Percentiles rank a stretch among this genome's conserved stretches.
phyloP scores from a whole-genome alignment of 2,113 vertebrate species.

The Lasiurus borealis region DNA sequence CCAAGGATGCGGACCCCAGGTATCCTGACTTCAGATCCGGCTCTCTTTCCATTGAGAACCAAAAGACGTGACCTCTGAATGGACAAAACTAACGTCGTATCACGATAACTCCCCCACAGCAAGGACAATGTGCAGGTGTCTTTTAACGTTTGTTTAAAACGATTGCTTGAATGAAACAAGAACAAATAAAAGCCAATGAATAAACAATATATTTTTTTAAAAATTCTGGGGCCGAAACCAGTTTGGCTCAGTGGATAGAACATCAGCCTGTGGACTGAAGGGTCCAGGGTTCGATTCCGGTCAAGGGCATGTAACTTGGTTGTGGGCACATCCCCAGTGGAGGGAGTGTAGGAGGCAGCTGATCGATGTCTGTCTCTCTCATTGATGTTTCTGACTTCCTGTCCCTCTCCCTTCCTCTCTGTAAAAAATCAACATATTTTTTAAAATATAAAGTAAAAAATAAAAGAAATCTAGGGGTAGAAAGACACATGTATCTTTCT shows the following conservation, averaged over 20 bases:
- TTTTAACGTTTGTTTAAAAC: slow-evolving; percentile 16
- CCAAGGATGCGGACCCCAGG: background rate
- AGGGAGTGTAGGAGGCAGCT: no score
- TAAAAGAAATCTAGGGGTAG: background rate
- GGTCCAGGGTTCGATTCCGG: no score
- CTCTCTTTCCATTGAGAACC: background rate
- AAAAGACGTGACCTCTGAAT: background rate
- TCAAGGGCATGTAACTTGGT: no score
- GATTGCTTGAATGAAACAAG: background rate
- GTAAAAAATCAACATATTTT: no score
- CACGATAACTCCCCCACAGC: background rate
- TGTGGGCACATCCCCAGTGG: no score
- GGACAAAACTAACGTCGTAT: background rate
- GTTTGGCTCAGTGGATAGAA: no score
- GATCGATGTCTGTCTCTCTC: no score
- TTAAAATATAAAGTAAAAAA: no score
- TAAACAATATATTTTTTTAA: background rate
- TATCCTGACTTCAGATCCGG: background rate
- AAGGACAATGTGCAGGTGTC: background rate
- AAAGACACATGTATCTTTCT: background rate
- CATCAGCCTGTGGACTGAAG: no score
- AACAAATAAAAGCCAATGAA: slow-evolving; percentile 30
- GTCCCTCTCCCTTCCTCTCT: no score
- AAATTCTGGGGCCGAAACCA: no score
- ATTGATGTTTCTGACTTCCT: no score